Evolutionary conservation across 2,888 invertebrate species (phyloP).

Genomic region (Halictus quadricinctus): DNA sequence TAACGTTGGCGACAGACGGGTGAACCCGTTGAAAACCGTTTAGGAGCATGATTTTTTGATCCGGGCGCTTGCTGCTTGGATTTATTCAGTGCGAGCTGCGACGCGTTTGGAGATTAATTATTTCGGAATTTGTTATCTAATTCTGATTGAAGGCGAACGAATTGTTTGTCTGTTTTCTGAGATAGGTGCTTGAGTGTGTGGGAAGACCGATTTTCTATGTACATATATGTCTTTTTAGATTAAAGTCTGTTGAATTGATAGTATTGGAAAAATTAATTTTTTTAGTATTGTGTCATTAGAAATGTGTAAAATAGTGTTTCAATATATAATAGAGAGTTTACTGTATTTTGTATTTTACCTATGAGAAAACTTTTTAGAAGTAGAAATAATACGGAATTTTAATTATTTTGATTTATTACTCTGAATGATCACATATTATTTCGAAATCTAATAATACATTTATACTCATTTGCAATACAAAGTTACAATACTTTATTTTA

Average conservation of each 20-base stretch:
- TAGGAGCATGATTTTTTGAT: not conserved
- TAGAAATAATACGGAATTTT: too few relatives aligned
- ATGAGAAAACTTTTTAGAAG: too few relatives aligned
- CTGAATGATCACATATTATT: too few relatives aligned
- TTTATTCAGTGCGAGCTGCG: not conserved
- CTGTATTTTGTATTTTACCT: too few relatives aligned
- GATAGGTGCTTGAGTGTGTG: not conserved
- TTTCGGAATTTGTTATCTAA: not conserved
- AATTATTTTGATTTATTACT: too few relatives aligned
- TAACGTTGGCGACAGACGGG: slow-evolving; percentile 19
- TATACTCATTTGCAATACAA: too few relatives aligned
- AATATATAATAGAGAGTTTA: too few relatives aligned
- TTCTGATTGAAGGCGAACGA: not conserved
- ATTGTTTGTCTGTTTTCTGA: not conserved
- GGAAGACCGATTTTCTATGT: too few relatives aligned
- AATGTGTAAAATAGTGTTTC: too few relatives aligned
- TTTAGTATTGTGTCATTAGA: too few relatives aligned
- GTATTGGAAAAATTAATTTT: not conserved
- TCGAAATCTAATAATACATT: too few relatives aligned
- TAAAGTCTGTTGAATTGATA: not conserved
- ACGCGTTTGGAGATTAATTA: not conserved
- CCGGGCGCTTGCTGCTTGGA: not conserved
- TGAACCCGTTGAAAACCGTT: slow-evolving; percentile 5
- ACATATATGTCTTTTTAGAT: not conserved
- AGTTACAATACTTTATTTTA: too few relatives aligned